Conservation (phyloP, 2,797 vertebrate species). For the Falco columbarius region DNA sequence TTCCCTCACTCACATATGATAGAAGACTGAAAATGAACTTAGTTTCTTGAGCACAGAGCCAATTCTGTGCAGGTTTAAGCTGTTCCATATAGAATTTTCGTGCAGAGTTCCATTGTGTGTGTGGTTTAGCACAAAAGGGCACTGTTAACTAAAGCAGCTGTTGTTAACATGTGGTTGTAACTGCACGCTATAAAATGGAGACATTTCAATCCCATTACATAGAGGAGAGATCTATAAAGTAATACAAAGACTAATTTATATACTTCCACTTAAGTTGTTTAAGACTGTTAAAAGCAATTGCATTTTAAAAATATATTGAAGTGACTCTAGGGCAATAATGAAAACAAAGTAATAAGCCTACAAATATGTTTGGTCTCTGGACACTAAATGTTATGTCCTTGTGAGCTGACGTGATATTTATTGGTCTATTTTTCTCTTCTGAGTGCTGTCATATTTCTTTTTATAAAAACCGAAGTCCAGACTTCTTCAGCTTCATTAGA, state of each 20-base stretch:
- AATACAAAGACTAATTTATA: not conserved
- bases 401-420: constrained; percentile 7
- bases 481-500: constrained; percentile 63
- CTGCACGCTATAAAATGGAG: not conserved
- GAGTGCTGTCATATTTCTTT: constrained; percentile 89
- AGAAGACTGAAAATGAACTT: not conserved
- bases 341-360: not conserved
- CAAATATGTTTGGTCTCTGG: not conserved
- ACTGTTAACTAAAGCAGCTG: not conserved
- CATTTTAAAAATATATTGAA: not conserved
- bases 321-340: not conserved
- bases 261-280: not conserved
- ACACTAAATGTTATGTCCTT: not conserved
- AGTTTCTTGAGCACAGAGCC: not conserved
- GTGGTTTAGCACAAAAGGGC: not conserved
- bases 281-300: not conserved
- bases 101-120: not conserved
- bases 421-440: constrained; percentile 65
- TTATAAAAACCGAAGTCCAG: constrained; percentile 85
- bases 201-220: not conserved
- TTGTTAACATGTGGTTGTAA: not conserved
- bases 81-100: not conserved
- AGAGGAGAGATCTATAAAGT: not conserved
- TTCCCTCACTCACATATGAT: not conserved
- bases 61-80: not conserved